Conservation (phyloP, 2,113 vertebrate genomes). For the Melozone crissalis region DNA sequence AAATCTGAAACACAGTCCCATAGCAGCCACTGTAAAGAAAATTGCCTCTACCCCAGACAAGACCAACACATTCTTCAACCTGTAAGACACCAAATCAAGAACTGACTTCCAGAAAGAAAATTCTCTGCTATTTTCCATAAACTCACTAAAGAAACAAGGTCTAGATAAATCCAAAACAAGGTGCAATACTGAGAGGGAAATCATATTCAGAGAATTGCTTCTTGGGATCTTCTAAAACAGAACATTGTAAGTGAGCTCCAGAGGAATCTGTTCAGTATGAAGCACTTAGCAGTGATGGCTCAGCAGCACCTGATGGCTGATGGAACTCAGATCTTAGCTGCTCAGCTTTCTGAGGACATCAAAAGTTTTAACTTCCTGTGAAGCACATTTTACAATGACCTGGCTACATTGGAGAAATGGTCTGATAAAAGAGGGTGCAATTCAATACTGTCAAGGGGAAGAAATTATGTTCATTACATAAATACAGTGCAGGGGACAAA, state of each 20-base stretch:
- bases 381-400: not conserved
- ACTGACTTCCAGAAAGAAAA: not conserved
- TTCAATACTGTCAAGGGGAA: not conserved
- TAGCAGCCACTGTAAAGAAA: not conserved
- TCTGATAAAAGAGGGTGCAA: not conserved
- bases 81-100: not conserved
- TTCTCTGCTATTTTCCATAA: not conserved
- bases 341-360: not conserved
- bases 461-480: not conserved
- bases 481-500: not conserved
- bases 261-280: not conserved
- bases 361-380: not conserved
- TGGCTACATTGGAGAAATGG: not conserved
- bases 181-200: not conserved
- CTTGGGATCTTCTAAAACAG: not conserved
- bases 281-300: not conserved
- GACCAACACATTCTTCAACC: not conserved
- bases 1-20: not conserved
- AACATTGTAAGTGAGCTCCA: not conserved
- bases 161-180: not conserved
- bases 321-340: not conserved
- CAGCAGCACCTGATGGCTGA: not conserved
- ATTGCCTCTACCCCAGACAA: not conserved
- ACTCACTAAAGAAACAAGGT: not conserved
- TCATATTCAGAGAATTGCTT: not conserved